phyloP scores from a whole-genome alignment of 2,113 vertebrate genomes.

The Pituophis catenifer region DNA sequence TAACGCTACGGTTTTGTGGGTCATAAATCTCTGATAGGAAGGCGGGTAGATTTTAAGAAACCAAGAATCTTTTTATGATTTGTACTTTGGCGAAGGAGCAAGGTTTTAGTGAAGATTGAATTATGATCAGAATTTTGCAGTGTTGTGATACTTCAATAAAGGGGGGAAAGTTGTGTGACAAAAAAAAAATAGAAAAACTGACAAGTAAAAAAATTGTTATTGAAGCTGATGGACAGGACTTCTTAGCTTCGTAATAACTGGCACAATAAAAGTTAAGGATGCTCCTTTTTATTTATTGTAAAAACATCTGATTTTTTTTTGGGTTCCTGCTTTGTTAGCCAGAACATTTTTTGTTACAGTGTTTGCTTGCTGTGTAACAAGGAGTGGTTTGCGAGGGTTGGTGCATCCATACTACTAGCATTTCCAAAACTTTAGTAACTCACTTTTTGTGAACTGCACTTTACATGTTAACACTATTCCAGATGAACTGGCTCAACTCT shows the following conservation, averaged over 20 bases:
- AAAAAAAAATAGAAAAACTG: not conserved
- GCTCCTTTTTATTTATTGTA: not conserved
- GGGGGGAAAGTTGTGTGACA: not conserved
- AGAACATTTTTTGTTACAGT: not conserved
- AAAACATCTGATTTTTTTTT: not conserved
- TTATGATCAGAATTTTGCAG: not conserved
- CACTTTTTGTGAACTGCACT: not conserved
- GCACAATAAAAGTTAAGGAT: not conserved
- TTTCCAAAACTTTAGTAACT: not conserved
- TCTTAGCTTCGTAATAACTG: not conserved
- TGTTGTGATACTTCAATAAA: not conserved
- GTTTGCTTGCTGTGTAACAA: conserved; percentile 16
- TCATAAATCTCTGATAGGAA: not conserved
- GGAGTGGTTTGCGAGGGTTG: not conserved
- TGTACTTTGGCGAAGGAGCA: not conserved
- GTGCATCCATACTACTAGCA: not conserved
- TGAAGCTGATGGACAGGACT: not conserved
- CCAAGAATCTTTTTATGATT: not conserved
- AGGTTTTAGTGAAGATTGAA: not conserved
- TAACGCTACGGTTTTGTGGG: not conserved
- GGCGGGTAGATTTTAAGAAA: not conserved
- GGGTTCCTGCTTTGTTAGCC: not conserved
- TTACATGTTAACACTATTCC: not conserved
- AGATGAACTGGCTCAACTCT: not conserved
- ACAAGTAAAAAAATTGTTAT: not conserved